Evolutionary conservation across 2,888 invertebrate species (phyloP).

Genomic region (Neuroscelio doddi): DNA sequence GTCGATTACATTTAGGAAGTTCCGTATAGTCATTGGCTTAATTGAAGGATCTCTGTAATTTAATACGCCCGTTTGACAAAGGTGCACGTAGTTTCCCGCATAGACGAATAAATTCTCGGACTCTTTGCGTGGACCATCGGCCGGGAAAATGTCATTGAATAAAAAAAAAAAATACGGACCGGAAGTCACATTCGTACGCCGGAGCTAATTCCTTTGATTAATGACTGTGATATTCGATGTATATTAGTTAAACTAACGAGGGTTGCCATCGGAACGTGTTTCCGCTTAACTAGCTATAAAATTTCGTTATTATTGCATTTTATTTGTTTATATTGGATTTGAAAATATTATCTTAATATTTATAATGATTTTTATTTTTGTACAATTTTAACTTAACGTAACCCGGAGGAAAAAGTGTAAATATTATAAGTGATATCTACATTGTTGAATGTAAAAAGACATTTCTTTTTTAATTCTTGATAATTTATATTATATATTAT

Average conservation of each 20-base stretch:
- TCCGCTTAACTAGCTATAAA: slow-evolving; percentile 27
- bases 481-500: too few relatives aligned
- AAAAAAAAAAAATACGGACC: slow-evolving; percentile 32
- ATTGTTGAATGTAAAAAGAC: too few relatives aligned
- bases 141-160: slow-evolving; percentile 18
- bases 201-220: slow-evolving; percentile 60
- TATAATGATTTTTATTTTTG: too few relatives aligned
- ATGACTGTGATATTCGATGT: slow-evolving; percentile 60
- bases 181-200: slow-evolving; percentile 48
- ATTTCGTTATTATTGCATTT: slow-evolving; percentile 40
- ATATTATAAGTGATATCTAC: too few relatives aligned
- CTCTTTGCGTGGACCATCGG: slow-evolving; percentile 35
- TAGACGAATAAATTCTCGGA: slow-evolving; percentile 43
- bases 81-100: slow-evolving; percentile 17
- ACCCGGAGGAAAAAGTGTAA: too few relatives aligned
- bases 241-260: slow-evolving; percentile 59
- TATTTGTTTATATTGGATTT: too few relatives aligned
- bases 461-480: too few relatives aligned
- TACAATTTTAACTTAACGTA: too few relatives aligned
- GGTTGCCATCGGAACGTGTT: slow-evolving; percentile 23
- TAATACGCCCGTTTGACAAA: slow-evolving; percentile 25
- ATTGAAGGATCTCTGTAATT: slow-evolving; percentile 35
- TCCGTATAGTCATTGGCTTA: slow-evolving; percentile 28
- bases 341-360: too few relatives aligned
- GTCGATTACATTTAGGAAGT: slow-evolving; percentile 33